Conservation (phyloP, 30 jellyfish, hydroid and myxozoan genomes). For the Haliclystus octoradiatus region DNA sequence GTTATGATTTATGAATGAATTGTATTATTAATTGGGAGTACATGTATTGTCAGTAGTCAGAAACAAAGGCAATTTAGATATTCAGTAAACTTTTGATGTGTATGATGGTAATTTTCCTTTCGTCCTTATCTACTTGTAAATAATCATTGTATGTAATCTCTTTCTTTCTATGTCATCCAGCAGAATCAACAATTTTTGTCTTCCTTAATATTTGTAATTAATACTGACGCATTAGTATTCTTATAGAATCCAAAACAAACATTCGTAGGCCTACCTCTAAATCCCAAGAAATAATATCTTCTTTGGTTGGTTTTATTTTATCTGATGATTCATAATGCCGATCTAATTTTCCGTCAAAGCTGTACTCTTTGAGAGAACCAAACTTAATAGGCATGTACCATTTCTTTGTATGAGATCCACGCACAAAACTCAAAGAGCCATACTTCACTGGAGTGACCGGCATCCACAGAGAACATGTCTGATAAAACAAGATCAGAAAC, state of each 20-base stretch:
- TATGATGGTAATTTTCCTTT: background rate
- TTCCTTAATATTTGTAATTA: no score
- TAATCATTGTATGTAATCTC: no score
- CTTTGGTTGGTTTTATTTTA: slow-evolving; percentile 1
- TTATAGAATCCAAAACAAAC: background rate
- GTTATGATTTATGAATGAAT: no score
- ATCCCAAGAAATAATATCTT: slow-evolving; percentile 59
- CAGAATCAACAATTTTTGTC: no score
- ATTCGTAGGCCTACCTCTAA: slow-evolving; percentile 31
- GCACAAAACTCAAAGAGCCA: slow-evolving; percentile 32
- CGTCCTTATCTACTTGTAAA: background rate
- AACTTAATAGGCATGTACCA: slow-evolving; percentile 48
- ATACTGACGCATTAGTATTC: no score
- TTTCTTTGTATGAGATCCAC: slow-evolving; percentile 67
- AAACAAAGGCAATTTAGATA: no score
- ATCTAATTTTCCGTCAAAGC: slow-evolving; percentile 1
- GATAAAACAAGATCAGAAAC: background rate
- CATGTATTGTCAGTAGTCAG: no score
- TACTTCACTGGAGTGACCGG: slow-evolving; percentile 38
- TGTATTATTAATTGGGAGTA: no score
- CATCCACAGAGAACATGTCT: slow-evolving; percentile 72
- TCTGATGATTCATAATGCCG: slow-evolving; percentile 26
- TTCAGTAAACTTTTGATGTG: background rate
- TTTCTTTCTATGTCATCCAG: no score
- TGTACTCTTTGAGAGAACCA: slow-evolving; percentile 21